Percentiles rank a stretch among this genome's conserved stretches.
Conservation (phyloP, 2,797 vertebrate genomes). For the Chlorospingus flavigularis region DNA sequence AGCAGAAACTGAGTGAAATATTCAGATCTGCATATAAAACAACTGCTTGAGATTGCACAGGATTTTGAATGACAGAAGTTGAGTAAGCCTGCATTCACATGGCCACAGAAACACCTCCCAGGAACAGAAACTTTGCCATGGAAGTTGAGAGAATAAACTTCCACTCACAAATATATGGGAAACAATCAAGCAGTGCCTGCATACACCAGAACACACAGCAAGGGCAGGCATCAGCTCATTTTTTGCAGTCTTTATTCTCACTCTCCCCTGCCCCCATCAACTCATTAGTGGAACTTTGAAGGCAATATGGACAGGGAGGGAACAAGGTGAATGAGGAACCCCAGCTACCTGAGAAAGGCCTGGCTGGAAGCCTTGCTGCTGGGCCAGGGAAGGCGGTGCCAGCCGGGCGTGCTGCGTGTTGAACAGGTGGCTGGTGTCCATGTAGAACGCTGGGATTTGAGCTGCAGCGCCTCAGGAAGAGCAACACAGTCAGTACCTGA, state of each 20-base stretch:
- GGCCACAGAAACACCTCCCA: background rate
- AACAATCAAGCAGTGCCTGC: background rate
- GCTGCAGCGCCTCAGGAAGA: conserved; percentile 81
- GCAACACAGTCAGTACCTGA: conserved; percentile 7
- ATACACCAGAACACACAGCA: background rate
- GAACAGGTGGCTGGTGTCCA: conserved; percentile 98
- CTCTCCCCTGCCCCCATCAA: background rate
- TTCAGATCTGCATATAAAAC: background rate
- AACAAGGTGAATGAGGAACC: background rate
- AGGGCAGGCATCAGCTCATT: background rate
- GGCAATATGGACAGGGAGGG: background rate
- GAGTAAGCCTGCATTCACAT: background rate
- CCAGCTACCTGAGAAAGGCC: conserved; percentile 93
- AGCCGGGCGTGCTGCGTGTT: conserved; percentile 93
- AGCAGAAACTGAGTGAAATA: background rate
- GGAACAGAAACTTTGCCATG: background rate
- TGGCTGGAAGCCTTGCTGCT: conserved; percentile 95
- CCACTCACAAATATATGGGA: background rate
- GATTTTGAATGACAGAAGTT: background rate
- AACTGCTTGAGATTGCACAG: background rate
- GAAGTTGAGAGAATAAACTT: too few species aligned
- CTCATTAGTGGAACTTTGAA: background rate
- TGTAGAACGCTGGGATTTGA: conserved; percentile 97
- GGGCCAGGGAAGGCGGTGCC: conserved; percentile 91
- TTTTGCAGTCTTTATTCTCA: background rate